Percentiles rank a stretch among this genome's conserved stretches.
Conservation (phyloP, 2,888 invertebrate genomes). For the Diplolepis rosae region DNA sequence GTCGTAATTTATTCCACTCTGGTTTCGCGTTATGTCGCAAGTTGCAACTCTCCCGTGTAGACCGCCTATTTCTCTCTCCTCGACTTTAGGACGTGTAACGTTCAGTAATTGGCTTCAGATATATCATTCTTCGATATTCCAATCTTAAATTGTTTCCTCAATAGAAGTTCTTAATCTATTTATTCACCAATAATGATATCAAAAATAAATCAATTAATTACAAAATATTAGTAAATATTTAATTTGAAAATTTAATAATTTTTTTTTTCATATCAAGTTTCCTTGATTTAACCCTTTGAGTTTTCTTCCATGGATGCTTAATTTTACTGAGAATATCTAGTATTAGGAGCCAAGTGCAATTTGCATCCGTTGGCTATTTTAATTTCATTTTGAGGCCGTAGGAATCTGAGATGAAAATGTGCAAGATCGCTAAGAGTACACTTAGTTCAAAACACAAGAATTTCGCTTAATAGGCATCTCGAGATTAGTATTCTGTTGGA, state of each 20-base stretch:
- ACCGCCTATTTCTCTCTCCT: background rate
- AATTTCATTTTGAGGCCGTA: constrained; percentile 22
- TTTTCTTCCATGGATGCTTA: background rate
- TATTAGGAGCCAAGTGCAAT: constrained; percentile 22
- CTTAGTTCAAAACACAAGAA: constrained; percentile 28
- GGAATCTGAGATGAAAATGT: constrained; percentile 29
- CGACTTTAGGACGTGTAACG: background rate
- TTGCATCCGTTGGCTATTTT: constrained; percentile 31
- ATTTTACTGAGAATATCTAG: constrained; percentile 11
- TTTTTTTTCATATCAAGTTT: background rate
- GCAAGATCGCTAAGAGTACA: constrained; percentile 17
- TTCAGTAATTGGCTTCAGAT: constrained; percentile 4
- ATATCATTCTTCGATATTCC: background rate
- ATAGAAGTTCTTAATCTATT: no score
- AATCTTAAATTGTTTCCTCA: no score
- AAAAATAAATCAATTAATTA: no score
- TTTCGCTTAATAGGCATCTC: constrained; percentile 20
- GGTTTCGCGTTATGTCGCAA: constrained; percentile 2
- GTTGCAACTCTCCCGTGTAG: constrained; percentile 1
- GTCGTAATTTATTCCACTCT: constrained; percentile 43
- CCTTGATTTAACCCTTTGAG: background rate
- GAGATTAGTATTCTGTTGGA: constrained; percentile 6
- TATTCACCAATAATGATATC: no score
- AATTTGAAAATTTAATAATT: background rate
- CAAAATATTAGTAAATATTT: background rate